These are phyloP conservation scores for Thamnaconus septentrionalis DNA, from an alignment of 2,113 vertebrate genomes.

Conservation along the genomic window DNA sequence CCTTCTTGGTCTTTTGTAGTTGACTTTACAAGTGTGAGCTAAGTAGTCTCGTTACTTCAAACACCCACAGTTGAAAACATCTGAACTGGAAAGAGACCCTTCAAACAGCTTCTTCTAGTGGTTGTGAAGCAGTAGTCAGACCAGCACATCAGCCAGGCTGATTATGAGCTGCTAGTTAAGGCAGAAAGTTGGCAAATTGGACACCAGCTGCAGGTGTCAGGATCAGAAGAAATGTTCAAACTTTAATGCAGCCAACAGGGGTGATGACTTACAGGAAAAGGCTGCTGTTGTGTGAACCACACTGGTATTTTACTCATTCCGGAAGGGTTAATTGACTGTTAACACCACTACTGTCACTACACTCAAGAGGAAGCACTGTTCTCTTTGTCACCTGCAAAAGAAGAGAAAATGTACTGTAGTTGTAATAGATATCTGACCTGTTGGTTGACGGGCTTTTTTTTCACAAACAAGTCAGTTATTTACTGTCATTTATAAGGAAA, in stretches of 20 bases:
- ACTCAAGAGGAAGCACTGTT: neutral
- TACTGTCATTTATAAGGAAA: conserved; percentile 5
- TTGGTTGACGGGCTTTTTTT: neutral
- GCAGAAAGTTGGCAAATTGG: neutral
- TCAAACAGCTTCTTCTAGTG: conserved; percentile 44
- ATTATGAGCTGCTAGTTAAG: conserved; percentile 31
- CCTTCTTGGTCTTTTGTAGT: conserved; percentile 28
- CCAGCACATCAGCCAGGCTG: conserved; percentile 32
- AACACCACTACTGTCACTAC: too few relatives aligned
- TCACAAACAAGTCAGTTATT: conserved; percentile 9
- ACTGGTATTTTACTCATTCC: conserved; percentile 22
- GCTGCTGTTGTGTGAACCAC: too few relatives aligned
- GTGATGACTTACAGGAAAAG: too few relatives aligned
- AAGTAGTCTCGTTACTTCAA: conserved; percentile 4
- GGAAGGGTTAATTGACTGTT: neutral
- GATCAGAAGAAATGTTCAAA: too few relatives aligned
- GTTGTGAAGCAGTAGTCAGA: conserved; percentile 64
- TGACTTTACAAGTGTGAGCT: conserved; percentile 27
- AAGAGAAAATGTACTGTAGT: conserved; percentile 28
- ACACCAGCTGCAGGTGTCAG: neutral
- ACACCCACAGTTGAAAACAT: conserved; percentile 50
- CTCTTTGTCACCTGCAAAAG: conserved; percentile 23
- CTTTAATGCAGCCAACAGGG: too few relatives aligned
- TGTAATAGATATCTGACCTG: conserved; percentile 37
- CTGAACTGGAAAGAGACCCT: conserved; percentile 46